Base-by-base conservation (phyloP, 2,113 vertebrate genomes). In the Elgaria multicarinata region DNA sequence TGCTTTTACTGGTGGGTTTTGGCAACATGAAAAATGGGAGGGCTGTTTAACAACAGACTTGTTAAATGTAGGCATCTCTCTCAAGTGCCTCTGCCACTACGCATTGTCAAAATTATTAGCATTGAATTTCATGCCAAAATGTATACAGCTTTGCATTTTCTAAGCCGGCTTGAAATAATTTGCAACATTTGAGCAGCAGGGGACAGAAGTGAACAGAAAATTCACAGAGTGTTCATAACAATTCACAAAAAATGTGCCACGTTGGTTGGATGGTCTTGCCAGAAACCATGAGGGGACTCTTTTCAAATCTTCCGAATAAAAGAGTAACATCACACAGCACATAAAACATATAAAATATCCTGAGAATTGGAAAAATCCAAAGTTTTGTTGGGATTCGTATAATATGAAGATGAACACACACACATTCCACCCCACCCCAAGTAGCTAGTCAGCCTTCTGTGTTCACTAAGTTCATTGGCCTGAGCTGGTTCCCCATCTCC, bases 291-390 rank as follows among this genome's bases (percentile, higher is more conserved):
- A 13, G 62, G 90, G 16, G 80, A 66, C 18, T 33, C 1, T 87
- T 6, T 88, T 92, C 16, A 81, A 0, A 0, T 28, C 64, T 55
- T 46, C 67, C 66, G 58, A 91, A 91, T 46, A 67, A 94, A 92
- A 90, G 67, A 2, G n/a, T 84, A 62, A 20, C 3, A 50, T 86
- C 33, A 90, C 6, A 39, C 18, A 87, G 84, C 83, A 20, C 36
- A 62, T 36, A 66, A 72, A 44, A 66, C 0, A 87, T 7, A 3
- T 24, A 94, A 20, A 8, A 76, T 64, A 13, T 31, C 8, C 42
- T 22, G 36, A 89, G 67, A 67, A 58, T 87, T 86, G 86, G 76
- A 90, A 90, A 88, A 83, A 44, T 36, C 80, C 53, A 91, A 71
- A 67, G 0, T 91, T 88, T 66, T 85, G 31, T 87, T 42, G 87